Evolutionary conservation across 2,113 vertebrate genomes (phyloP).

Genomic region (Chaetodon trifascialis): DNA sequence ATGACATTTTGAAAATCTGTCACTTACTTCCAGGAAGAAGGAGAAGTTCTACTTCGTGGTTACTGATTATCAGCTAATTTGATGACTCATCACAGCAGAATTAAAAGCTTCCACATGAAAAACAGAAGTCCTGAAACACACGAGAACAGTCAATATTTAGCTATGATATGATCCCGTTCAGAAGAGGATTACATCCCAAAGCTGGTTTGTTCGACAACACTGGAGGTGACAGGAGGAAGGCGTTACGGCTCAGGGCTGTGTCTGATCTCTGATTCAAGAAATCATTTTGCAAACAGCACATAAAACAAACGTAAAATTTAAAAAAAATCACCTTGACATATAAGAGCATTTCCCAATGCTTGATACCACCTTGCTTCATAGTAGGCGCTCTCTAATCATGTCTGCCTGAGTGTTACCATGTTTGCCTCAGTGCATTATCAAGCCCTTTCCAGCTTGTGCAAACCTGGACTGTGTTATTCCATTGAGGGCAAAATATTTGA

Average conservation of each 20-base stretch:
- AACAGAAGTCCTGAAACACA: conserved; percentile 16
- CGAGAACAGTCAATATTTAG: conserved; percentile 32
- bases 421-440: neutral
- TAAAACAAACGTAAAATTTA: conserved; percentile 8
- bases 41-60: neutral
- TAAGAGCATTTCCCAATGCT: neutral
- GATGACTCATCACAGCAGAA: neutral
- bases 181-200: conserved; percentile 14
- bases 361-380: neutral
- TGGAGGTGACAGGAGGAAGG: neutral
- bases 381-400: neutral
- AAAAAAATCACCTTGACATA: conserved; percentile 18
- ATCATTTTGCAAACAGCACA: neutral
- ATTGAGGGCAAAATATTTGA: neutral
- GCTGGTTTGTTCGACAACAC: conserved; percentile 2
- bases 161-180: neutral
- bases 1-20: neutral
- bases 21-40: neutral
- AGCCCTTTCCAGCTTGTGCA: neutral
- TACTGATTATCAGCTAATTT: neutral
- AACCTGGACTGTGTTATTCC: neutral
- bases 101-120: neutral
- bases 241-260: neutral
- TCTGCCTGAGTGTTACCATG: neutral
- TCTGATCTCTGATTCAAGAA: neutral